Conservation (phyloP, 1,140 invertebrate species). For the Caenorhabditis latens region DNA sequence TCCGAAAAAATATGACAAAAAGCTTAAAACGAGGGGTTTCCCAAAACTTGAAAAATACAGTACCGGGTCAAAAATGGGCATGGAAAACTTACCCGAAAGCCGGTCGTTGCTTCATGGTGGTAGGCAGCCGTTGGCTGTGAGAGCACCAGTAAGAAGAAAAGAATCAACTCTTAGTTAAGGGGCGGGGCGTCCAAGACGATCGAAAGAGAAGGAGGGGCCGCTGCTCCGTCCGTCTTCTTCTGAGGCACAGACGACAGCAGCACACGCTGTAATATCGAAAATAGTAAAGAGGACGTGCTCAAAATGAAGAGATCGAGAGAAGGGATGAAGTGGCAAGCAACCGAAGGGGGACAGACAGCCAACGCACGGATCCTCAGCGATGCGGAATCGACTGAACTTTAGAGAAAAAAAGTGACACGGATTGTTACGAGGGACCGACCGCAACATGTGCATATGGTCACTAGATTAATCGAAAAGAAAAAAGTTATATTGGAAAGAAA, state of each 20-base stretch:
- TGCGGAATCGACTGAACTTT: slow-evolving; percentile 28
- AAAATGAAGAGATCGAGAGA: slow-evolving; percentile 15
- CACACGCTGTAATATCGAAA: slow-evolving; percentile 30
- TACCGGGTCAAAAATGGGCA: not conserved
- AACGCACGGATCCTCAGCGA: slow-evolving; percentile 16
- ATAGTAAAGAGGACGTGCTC: not conserved
- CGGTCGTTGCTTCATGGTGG: slow-evolving; percentile 49
- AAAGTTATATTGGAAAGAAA: slow-evolving; percentile 1
- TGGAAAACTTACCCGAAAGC: slow-evolving; percentile 31
- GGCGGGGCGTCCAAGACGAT: slow-evolving; percentile 25
- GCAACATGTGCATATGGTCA: slow-evolving; percentile 46
- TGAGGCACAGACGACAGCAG: slow-evolving; percentile 47
- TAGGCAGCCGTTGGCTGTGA: slow-evolving; percentile 53
- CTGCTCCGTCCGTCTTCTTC: slow-evolving; percentile 17
- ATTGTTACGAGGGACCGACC: slow-evolving; percentile 53
- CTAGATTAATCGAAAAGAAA: slow-evolving; percentile 41
- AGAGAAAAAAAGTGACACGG: slow-evolving; percentile 29
- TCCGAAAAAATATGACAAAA: too few species aligned
- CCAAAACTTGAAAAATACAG: slow-evolving; percentile 2
- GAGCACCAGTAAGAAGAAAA: slow-evolving; percentile 48
- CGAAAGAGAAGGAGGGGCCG: slow-evolving; percentile 17
- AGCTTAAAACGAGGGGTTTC: not conserved
- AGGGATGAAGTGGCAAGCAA: slow-evolving; percentile 1
- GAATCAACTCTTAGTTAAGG: slow-evolving; percentile 38
- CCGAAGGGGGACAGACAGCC: slow-evolving; percentile 7